Base-by-base conservation (phyloP, 2,888 invertebrate species). In the Dusona sp. region DNA sequence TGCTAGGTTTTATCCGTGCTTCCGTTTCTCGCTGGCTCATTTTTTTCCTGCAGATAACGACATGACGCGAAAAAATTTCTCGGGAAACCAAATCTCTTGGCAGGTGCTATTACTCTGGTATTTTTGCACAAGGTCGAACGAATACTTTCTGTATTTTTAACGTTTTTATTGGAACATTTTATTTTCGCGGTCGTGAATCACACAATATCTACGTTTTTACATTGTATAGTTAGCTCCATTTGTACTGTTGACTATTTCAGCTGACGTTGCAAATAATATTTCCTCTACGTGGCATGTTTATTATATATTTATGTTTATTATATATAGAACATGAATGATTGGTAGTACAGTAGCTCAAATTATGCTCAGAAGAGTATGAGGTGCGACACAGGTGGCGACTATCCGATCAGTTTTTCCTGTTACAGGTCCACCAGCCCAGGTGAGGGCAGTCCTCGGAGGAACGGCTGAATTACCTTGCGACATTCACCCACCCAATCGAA, bases 381-480 rank as follows among this genome's bases (percentile, higher is more conserved):
- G 87, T 83, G 88, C 75, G 88, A 85, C 88, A 80, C 90, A 90
- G 88, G 90, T 91, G 89, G 89, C 91, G 90, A 91, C 89, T 91
- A 92, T 91, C 89, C 89, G 88, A 91, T 91, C 90, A 88, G 86
- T 88, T 85, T 89, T 92, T 90, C 94, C 94, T 90, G 95, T 96
- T 94, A 92, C 95, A 93, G 95, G 96, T 86, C 96, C 96, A 90
- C 95, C 95, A 67, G 94, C 95, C 84, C 95, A 96, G 91, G 96
- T 96, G 90, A 96, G 96, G 90, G 97, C 97, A 33, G 96, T 98
- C 92, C 96, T 97, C 86, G 97, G 97, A 90, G 97, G 97, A 86
- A 97, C 97, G 90, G 98, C 98, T 79, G 96, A 97, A 91, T 95
- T 98, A 90, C 98, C 98, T 51, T 98, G 98, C 95, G 98, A 98